Percentiles rank a stretch among this genome's conserved stretches.
These are phyloP conservation scores for Caenorhabditis sp. DNA, from an alignment of 2,888 invertebrate genomes.

Conservation along the genomic window DNA sequence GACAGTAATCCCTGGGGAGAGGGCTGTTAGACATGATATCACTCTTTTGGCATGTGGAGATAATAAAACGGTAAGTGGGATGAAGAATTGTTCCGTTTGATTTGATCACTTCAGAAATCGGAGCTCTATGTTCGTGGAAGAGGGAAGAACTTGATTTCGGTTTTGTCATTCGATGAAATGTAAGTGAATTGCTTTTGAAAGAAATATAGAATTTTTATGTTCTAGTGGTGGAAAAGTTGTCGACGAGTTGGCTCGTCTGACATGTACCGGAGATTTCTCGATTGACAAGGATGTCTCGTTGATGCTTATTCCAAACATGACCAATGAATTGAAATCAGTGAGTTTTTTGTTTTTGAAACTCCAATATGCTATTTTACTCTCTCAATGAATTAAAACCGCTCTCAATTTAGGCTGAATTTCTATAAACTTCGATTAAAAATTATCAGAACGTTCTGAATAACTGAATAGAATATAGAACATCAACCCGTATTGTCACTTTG, in stretches of 20 bases:
- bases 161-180: conserved; percentile 64
- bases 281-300: conserved; percentile 64
- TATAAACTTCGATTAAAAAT: no score
- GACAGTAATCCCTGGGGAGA: conserved; percentile 52
- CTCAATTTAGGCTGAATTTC: no score
- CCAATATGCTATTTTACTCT: no score
- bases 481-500: no score
- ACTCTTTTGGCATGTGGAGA: conserved; percentile 67
- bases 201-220: background rate
- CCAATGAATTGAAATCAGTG: conserved; percentile 45
- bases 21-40: conserved; percentile 63
- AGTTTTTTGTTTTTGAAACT: conserved; percentile 1
- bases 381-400: no score
- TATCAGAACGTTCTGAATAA: no score
- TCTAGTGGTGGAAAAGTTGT: conserved; percentile 62
- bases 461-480: no score
- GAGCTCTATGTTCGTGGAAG: conserved; percentile 61
- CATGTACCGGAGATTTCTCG: conserved; percentile 68
- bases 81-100: background rate
- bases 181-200: conserved; percentile 16
- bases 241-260: conserved; percentile 63
- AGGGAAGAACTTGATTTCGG: conserved; percentile 64
- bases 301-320: conserved; percentile 66
- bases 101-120: conserved; percentile 62
- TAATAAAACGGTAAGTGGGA: conserved; percentile 60